These are phyloP conservation scores for Cryptus armator DNA, from an alignment of 2,888 invertebrate genomes.

Conservation along the genomic window DNA sequence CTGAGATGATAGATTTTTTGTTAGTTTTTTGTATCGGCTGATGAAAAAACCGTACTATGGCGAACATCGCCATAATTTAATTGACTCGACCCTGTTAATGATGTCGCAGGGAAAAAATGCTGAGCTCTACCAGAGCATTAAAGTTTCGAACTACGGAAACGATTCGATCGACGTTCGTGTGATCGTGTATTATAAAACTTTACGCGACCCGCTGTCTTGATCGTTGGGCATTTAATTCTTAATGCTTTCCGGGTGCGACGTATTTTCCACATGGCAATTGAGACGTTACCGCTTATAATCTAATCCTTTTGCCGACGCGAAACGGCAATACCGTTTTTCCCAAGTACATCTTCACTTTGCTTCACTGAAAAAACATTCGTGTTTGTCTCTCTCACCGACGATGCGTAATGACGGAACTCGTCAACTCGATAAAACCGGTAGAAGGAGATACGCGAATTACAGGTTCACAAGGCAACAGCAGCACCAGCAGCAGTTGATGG, in stretches of 20 bases:
- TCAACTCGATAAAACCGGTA: slow-evolving; percentile 65
- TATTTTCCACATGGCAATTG: slow-evolving; percentile 28
- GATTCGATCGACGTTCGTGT: neutral
- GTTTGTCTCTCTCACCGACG: slow-evolving; percentile 32
- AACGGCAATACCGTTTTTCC: neutral
- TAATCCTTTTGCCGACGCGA: neutral
- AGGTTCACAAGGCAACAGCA: slow-evolving; percentile 46
- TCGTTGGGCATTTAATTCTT: neutral
- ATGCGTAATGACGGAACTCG: slow-evolving; percentile 64
- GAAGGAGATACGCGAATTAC: slow-evolving; percentile 65
- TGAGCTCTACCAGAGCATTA: too few relatives aligned
- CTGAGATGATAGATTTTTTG: too few relatives aligned
- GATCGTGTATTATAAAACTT: neutral
- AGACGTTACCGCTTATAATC: neutral
- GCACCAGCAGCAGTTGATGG: slow-evolving; percentile 26
- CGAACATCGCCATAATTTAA: too few relatives aligned
- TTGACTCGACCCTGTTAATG: too few relatives aligned
- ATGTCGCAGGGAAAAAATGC: too few relatives aligned
- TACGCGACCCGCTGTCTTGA: neutral
- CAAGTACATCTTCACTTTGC: slow-evolving; percentile 2
- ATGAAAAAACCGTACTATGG: too few relatives aligned
- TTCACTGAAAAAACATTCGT: neutral
- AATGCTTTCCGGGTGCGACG: slow-evolving; percentile 1
- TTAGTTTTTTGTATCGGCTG: too few relatives aligned
- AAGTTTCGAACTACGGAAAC: too few relatives aligned